phyloP scores from a whole-genome alignment of 2,113 vertebrate species.

The Acanthochromis polyacanthus region DNA sequence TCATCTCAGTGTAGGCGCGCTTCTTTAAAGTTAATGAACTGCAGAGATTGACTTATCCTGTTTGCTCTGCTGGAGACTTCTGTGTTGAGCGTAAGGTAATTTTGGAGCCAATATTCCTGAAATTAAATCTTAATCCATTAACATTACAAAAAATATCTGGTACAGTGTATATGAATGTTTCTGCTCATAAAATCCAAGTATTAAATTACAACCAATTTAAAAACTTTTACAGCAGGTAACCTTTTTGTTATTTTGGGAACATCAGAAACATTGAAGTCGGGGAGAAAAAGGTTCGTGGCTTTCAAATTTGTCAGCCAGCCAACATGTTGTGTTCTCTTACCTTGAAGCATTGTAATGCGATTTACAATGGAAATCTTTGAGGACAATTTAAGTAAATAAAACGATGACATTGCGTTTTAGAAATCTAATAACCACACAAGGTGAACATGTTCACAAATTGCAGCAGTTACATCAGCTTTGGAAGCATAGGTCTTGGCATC shows the following conservation, averaged over 20 bases:
- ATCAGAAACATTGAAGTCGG: not conserved
- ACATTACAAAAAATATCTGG: not conserved
- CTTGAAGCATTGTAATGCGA: not conserved
- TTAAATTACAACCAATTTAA: too few species aligned
- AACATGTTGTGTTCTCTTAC: not conserved
- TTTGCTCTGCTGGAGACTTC: constrained; percentile 39
- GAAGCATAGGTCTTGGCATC: too few species aligned
- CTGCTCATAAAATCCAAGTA: too few species aligned
- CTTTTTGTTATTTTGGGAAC: not conserved
- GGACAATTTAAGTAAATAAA: not conserved
- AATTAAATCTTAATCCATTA: constrained; percentile 36
- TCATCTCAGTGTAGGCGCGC: constrained; percentile 57
- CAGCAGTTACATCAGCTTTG: not conserved
- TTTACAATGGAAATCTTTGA: constrained; percentile 7
- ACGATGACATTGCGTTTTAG: not conserved
- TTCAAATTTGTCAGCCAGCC: not conserved
- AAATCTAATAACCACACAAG: constrained; percentile 9
- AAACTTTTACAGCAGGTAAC: too few species aligned
- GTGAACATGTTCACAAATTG: constrained; percentile 1
- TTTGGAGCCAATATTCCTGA: constrained; percentile 24
- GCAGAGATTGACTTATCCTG: constrained; percentile 62
- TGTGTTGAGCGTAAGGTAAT: constrained; percentile 19
- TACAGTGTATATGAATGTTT: not conserved
- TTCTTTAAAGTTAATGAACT: constrained; percentile 75
- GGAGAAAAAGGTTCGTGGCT: not conserved